A percentile compares a stretch with the other conserved stretches of the same genome.
phyloP scores from a whole-genome alignment of 2,113 vertebrate species.

The Galbula dea region DNA sequence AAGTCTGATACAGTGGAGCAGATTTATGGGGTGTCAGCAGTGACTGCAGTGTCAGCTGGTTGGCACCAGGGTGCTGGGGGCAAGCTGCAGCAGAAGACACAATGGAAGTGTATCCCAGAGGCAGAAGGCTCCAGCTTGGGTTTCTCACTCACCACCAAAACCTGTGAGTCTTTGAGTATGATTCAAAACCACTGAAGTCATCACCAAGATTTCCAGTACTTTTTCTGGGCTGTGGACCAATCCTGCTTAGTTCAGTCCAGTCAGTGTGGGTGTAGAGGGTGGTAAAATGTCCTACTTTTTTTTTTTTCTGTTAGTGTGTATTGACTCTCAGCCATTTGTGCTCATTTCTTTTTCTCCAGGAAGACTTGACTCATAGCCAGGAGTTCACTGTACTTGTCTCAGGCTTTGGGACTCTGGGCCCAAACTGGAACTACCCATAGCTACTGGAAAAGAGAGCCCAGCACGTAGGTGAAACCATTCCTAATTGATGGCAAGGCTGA shows the following conservation, averaged over 20 bases:
- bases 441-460: background rate
- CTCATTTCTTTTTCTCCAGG: background rate
- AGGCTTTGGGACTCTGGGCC: background rate
- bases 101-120: background rate
- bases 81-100: background rate
- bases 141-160: background rate
- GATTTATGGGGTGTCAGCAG: background rate
- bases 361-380: background rate
- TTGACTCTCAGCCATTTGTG: background rate
- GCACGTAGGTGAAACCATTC: constrained; percentile 25
- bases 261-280: background rate
- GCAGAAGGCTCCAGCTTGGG: background rate
- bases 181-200: background rate
- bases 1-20: background rate
- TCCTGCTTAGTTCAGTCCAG: background rate
- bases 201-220: background rate
- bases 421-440: background rate
- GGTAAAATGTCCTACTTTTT: background rate
- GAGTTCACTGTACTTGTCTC: background rate
- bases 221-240: constrained; percentile 30
- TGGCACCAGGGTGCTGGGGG: background rate
- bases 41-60: background rate
- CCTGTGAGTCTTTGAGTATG: background rate
- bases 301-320: background rate
- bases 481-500: background rate